These are phyloP conservation scores for Drosophila lacertosa DNA, from an alignment of 1,140 invertebrate genomes.

Conservation along the genomic window DNA sequence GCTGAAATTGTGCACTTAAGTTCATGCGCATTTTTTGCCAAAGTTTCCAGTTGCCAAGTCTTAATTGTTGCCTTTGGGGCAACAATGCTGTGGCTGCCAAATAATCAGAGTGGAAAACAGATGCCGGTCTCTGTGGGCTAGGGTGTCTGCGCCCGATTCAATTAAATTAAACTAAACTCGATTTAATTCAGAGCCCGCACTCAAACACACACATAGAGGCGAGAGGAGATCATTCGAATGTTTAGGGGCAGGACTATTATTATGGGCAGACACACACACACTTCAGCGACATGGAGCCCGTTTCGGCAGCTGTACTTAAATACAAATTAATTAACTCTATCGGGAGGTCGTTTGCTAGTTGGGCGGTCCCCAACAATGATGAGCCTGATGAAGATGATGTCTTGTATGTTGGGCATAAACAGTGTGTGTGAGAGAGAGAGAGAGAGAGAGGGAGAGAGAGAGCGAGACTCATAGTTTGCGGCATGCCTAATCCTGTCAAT, in stretches of 20 bases:
- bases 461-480: constrained; percentile 62
- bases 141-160: not conserved
- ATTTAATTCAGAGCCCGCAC: not conserved
- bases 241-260: constrained; percentile 13
- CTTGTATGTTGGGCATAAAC: constrained; percentile 5
- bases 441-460: not conserved
- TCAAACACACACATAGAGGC: not conserved
- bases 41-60: not conserved
- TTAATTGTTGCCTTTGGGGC: not conserved
- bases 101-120: constrained; percentile 1
- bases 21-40: not conserved
- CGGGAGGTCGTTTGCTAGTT: constrained; percentile 4
- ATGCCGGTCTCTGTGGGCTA: not conserved
- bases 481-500: constrained; percentile 79
- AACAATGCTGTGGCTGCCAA: not conserved
- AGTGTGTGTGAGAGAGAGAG: not conserved
- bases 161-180: constrained; percentile 6
- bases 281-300: constrained; percentile 5
- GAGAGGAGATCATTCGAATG: constrained; percentile 6
- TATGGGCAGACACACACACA: constrained; percentile 4
- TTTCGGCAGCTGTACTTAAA: constrained; percentile 52
- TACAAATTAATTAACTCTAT: constrained; percentile 78
- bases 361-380: constrained; percentile 35
- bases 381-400: constrained; percentile 20
- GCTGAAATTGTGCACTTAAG: not conserved